Evolutionary conservation across 2,113 vertebrate species (phyloP).

Genomic region (Ondatra zibethicus): DNA sequence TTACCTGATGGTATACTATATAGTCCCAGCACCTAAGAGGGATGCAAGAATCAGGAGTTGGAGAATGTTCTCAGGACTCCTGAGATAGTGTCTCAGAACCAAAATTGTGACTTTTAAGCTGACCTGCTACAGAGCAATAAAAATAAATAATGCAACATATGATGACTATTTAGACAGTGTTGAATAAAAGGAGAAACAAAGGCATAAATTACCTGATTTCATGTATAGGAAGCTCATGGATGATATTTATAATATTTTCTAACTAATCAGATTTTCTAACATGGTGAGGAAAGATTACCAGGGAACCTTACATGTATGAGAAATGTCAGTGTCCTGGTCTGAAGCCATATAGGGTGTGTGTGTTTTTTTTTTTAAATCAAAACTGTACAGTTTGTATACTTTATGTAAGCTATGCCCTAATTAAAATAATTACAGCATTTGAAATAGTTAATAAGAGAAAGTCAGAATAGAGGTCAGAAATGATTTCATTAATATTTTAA

Average conservation of each 20-base stretch:
- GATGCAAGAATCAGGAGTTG: no score
- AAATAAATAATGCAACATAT: not conserved
- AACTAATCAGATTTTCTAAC: not conserved
- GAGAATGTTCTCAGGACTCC: not conserved
- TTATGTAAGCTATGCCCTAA: not conserved
- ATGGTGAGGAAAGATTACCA: not conserved
- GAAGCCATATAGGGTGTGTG: not conserved
- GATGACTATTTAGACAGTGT: not conserved
- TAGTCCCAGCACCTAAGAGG: not conserved
- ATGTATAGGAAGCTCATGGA: not conserved
- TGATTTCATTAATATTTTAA: not conserved
- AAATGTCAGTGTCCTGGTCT: not conserved
- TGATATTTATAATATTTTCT: no score
- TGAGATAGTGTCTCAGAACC: not conserved
- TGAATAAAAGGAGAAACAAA: slow-evolving; percentile 34
- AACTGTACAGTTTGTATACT: not conserved
- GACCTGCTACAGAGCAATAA: not conserved
- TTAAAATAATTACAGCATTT: not conserved
- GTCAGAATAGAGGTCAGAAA: not conserved
- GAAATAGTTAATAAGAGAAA: not conserved
- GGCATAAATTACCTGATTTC: not conserved
- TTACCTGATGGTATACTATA: not conserved
- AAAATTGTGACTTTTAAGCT: not conserved
- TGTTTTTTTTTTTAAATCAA: not conserved
- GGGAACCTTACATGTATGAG: not conserved